Evolutionary conservation across 2,113 vertebrate genomes (phyloP).

Genomic region (Haemorhous mexicanus): DNA sequence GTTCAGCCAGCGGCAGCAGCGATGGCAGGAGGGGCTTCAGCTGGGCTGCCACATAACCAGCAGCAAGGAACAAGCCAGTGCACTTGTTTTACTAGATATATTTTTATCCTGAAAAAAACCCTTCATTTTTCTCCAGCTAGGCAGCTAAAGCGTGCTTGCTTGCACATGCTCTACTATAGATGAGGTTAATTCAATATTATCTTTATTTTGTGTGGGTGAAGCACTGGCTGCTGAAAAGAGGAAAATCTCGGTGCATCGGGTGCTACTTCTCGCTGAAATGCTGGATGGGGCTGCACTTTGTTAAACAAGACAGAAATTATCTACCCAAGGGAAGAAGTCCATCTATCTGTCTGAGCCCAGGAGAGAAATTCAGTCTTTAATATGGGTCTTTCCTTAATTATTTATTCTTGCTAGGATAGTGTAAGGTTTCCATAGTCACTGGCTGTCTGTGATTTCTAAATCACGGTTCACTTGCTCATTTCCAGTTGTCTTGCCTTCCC

Average conservation of each 20-base stretch:
- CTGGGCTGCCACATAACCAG: background rate
- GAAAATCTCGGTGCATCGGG: background rate
- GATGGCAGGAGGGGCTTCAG: background rate
- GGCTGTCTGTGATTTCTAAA: background rate
- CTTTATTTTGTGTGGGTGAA: background rate
- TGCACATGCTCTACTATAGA: background rate
- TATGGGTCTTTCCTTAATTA: conserved; percentile 15
- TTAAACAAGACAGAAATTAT: conserved; percentile 5
- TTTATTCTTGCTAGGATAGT: background rate
- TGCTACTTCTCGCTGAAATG: background rate
- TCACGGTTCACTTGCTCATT: background rate
- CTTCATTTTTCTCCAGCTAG: background rate
- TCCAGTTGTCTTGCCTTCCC: background rate
- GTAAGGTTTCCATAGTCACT: conserved; percentile 6
- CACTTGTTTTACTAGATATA: background rate
- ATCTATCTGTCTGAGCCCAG: background rate
- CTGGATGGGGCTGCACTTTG: background rate
- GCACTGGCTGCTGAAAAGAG: background rate
- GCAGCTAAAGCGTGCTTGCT: background rate
- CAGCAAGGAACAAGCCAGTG: background rate
- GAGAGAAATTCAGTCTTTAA: conserved; percentile 14
- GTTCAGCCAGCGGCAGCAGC: background rate
- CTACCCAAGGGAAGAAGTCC: background rate
- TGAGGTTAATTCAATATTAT: background rate
- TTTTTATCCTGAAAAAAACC: background rate